These are phyloP conservation scores for Sphaeramia orbicularis DNA, from an alignment of 2,797 vertebrate species.

Conservation along the genomic window DNA sequence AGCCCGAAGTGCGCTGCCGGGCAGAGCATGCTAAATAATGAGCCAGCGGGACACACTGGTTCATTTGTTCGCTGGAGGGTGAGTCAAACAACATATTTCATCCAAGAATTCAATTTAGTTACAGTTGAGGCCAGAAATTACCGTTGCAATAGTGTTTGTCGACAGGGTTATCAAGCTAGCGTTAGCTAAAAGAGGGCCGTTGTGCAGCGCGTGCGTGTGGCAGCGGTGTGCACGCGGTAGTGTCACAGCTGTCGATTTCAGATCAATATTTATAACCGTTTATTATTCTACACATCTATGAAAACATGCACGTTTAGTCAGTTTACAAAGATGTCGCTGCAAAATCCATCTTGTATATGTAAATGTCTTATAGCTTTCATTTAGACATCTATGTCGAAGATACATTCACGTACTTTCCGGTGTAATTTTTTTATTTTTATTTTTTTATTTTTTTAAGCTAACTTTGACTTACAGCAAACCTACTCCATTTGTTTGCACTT, in stretches of 20 bases:
- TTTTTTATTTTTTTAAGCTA: no score
- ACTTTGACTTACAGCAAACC: background rate
- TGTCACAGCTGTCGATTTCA: background rate
- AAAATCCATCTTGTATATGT: no score
- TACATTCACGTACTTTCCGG: slow-evolving; percentile 31
- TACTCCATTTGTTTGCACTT: background rate
- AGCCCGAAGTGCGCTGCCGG: slow-evolving; percentile 67
- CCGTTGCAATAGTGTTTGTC: accelerated
- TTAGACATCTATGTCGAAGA: slow-evolving; percentile 37
- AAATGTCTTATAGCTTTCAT: background rate
- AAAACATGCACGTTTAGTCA: no score
- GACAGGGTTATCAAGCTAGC: background rate
- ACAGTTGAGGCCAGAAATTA: no score
- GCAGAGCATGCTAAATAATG: slow-evolving; percentile 92
- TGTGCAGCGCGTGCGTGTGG: slow-evolving; percentile 35
- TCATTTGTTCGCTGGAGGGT: slow-evolving; percentile 99
- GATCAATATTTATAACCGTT: background rate
- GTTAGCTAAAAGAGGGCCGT: slow-evolving; percentile 2
- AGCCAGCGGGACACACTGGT: slow-evolving; percentile 97
- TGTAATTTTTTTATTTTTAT: background rate
- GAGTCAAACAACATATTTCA: slow-evolving; percentile 54
- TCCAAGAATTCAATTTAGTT: background rate
- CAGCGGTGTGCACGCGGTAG: slow-evolving; percentile 20
- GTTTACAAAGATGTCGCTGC: no score
- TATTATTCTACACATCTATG: no score